Base-by-base conservation (phyloP, 1,140 invertebrate genomes). In the Tetramorium simillimum region DNA sequence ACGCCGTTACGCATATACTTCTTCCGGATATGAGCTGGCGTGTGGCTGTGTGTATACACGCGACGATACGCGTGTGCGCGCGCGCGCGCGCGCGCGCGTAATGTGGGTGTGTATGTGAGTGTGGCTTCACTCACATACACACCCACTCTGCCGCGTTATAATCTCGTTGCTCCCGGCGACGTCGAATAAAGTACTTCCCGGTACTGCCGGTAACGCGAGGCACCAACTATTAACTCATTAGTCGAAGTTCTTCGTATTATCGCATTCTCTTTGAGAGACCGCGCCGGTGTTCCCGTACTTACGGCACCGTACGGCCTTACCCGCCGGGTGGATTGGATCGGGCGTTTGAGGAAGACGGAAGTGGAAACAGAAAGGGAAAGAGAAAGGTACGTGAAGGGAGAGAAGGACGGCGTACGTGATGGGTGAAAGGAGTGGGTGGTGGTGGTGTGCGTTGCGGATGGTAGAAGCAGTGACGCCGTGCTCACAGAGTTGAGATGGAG, bases 211-310 rank as follows among this genome's bases (percentile, higher is more conserved):
- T 90, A 91, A 91, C 89, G 87, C 86, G 88, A 91, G 90, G 91
- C 88, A 92, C 88, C 91, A 91, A 93, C 94, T 95, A 95, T 95
- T 95, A 95, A 95, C 94, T 95, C 93, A 95, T 95, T 94, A 94
- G 91, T 91, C 88, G 85, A 94, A 94, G 92, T 95, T 95, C 92
- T 94, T 94, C 91, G 93, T 94, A 95, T 94, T 95, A 95, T 94
- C 92, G 91, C 93, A 94, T 94, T 94, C 93, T 93, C 93, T 94
- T 94, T 95, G 94, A 95, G 94, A 95, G 92, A 92, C 91, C 91
- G 92, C 90, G 91, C 88, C 92, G 91, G 92, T 89, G 82, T 90
- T 90, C 90, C 67, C 90, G 87, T 80, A 86, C 91, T 89, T 78
- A 89, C 51, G 80, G 62, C 46, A 56, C 49, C 49, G 33, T 80